A percentile compares a stretch with the other conserved stretches of the same genome.
phyloP scores from a whole-genome alignment of 2,888 invertebrate genomes.

The Baronia brevicornis region DNA sequence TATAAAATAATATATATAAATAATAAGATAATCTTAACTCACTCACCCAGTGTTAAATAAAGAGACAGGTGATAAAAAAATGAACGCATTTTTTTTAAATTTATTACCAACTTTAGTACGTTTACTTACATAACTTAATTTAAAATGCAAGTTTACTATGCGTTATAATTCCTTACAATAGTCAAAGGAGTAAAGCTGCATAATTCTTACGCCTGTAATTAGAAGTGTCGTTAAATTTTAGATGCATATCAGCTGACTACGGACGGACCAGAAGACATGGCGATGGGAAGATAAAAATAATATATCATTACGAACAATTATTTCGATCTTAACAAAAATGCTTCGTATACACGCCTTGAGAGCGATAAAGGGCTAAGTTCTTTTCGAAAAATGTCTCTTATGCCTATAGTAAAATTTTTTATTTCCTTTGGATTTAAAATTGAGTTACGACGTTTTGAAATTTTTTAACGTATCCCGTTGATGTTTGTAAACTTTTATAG shows the following conservation, averaged over 20 bases:
- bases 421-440: no score
- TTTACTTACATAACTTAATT: conserved; percentile 4
- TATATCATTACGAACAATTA: conserved; percentile 38
- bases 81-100: conserved; percentile 6
- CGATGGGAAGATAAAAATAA: conserved; percentile 36
- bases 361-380: no score
- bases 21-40: no score
- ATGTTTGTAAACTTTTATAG: no score
- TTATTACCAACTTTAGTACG: conserved; percentile 10
- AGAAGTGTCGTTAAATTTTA: conserved; percentile 26
- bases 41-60: background rate
- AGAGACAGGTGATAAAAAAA: conserved; percentile 12
- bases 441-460: no score
- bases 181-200: conserved; percentile 8
- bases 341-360: no score
- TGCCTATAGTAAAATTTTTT: no score
- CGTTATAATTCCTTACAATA: conserved; percentile 18
- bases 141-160: conserved; percentile 6
- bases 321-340: conserved; percentile 21
- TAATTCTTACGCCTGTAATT: conserved; percentile 20
- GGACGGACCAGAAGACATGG: conserved; percentile 22
- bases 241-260: conserved; percentile 28
- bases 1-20: no score
- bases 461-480: no score
- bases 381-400: no score